Percentiles rank a stretch among this genome's conserved stretches.
Evolutionary conservation across 2,888 invertebrate species (phyloP).

Genomic region (Tridacna gigas): DNA sequence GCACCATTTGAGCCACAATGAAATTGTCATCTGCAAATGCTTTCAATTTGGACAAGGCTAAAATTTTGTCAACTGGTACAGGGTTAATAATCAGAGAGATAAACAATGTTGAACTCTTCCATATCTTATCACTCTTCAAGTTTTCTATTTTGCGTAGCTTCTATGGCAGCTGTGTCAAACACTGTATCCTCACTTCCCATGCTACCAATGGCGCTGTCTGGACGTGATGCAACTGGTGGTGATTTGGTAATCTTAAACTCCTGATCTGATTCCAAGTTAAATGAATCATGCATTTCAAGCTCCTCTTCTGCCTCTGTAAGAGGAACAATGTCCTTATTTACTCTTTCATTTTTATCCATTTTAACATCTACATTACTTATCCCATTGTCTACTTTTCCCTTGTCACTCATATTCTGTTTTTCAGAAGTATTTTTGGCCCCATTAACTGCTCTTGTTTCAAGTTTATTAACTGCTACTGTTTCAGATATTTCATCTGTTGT

Average conservation of each 20-base stretch:
- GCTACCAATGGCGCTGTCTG: slow-evolving; percentile 16
- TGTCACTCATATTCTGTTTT: background rate
- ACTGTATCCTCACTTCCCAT: background rate
- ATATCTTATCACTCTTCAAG: background rate
- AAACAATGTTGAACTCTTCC: background rate
- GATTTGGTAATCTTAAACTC: background rate
- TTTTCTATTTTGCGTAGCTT: background rate
- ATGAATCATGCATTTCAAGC: background rate
- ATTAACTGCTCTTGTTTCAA: background rate
- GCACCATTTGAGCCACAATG: no score
- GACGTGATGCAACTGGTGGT: background rate
- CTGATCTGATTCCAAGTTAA: background rate
- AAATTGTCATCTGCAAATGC: background rate
- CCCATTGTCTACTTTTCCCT: slow-evolving; percentile 1
- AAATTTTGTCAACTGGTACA: no score
- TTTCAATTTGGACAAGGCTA: background rate
- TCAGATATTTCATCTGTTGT: background rate
- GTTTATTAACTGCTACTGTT: background rate
- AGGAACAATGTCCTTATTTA: background rate
- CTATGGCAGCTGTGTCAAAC: background rate
- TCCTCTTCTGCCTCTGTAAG: background rate
- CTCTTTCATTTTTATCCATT: background rate
- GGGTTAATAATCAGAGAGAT: background rate
- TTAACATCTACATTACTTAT: background rate
- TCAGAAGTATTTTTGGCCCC: no score